phyloP scores from a whole-genome alignment of 2,113 vertebrate species.

The Oreamnos americanus region DNA sequence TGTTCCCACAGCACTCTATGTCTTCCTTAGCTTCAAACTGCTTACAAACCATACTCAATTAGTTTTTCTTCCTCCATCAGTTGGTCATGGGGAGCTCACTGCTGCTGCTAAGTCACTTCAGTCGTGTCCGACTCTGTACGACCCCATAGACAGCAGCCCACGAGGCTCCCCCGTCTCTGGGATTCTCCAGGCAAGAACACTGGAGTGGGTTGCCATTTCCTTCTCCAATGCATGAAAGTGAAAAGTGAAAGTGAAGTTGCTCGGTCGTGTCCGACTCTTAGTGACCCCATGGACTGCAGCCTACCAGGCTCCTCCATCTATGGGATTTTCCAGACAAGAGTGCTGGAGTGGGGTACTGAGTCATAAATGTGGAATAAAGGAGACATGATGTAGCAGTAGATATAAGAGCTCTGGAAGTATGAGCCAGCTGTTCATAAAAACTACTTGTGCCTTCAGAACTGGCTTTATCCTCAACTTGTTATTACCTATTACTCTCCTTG shows the following conservation, averaged over 20 bases:
- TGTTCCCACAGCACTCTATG: background rate
- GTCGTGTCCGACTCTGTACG: too few species aligned
- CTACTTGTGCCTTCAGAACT: background rate
- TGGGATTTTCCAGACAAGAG: too few species aligned
- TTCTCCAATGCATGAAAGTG: too few species aligned
- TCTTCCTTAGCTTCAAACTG: background rate
- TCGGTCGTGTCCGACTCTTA: too few species aligned
- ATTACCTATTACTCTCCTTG: background rate
- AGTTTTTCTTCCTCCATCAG: background rate
- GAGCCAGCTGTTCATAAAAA: background rate
- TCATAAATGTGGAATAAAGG: background rate
- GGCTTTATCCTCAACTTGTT: background rate
- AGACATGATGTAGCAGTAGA: background rate
- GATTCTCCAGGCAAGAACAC: too few species aligned
- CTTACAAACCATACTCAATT: background rate
- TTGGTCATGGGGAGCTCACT: background rate
- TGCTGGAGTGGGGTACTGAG: too few species aligned
- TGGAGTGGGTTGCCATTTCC: too few species aligned
- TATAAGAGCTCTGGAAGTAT: background rate
- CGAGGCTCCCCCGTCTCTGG: accelerated
- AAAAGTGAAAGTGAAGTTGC: too few species aligned
- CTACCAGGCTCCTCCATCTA: too few species aligned
- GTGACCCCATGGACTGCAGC: too few species aligned
- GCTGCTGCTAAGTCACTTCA: too few species aligned
- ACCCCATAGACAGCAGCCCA: too few species aligned